Base-by-base conservation (phyloP, 2,113 vertebrate species). In the Lontra canadensis region DNA sequence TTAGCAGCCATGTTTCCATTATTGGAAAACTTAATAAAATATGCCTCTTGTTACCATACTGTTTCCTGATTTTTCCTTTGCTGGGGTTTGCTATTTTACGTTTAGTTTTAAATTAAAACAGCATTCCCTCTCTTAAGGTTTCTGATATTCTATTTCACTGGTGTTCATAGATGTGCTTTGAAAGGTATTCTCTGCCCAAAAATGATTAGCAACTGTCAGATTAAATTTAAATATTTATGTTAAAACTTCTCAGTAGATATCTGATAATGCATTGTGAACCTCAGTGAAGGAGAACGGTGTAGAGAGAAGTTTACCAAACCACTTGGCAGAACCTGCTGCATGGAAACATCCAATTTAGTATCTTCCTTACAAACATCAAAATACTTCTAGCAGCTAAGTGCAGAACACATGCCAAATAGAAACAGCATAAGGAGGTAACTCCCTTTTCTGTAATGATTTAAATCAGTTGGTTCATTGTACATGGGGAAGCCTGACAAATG, bases 11-110 rank as follows among this genome's bases (percentile, higher is more conserved):
- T 96, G 84, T 88, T 94, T 94, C 74, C 94, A 94, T 25, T 95
- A 0, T 8, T 96, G 67, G 97, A 98, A 90, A 83, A 97, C 44
- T 89, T 42, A 99, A 99, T 99, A 99, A 99, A 97, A 98, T 65
- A 71, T 74, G 0, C 1, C 6, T 94, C 74, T 97, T 84, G 89
- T 42, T 93, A 79, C 14, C 67, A 25, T 91, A 6, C 39, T 76
- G 97, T 83, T 88, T 97, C 73, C 81, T 93, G 73, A 2, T 13
- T 84, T 76, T 87, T 89, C 82, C 97, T 95, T 97, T 82, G 80
- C 93, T 87, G 79, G 55, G 42, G 25, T 88, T 93, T 90, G 0
- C 80, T 88, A 7, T 92, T 61, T 83, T 94, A 47, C 17, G 0
- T 57, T 25, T 36, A 20, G 15, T 20, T 87, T n/a, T 29, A 74